phyloP scores from a whole-genome alignment of 1,140 invertebrate species.

The Glossosoma conforme region DNA sequence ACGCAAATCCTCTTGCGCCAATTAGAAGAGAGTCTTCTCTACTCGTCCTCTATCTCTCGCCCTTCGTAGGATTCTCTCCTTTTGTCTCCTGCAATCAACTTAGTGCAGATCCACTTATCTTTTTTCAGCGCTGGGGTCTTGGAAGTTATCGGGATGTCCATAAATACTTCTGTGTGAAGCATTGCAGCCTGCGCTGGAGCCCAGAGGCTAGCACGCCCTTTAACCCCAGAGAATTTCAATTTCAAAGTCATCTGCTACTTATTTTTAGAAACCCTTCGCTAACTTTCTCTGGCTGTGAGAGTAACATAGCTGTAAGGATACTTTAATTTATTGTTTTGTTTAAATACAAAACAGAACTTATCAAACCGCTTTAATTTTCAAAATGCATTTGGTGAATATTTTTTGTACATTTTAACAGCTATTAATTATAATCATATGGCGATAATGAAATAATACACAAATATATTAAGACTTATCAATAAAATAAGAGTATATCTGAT shows the following conservation, averaged over 20 bases:
- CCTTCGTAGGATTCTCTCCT: not conserved
- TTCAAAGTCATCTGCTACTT: not conserved
- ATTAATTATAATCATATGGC: no score
- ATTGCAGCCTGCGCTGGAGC: not conserved
- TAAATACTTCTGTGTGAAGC: slow-evolving; percentile 5
- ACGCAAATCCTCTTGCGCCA: slow-evolving; percentile 3
- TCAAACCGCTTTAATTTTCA: no score
- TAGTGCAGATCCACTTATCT: slow-evolving; percentile 16
- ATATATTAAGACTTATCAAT: no score
- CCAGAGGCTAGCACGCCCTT: not conserved
- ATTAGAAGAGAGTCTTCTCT: slow-evolving; percentile 3
- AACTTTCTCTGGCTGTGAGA: not conserved
- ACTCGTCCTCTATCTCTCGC: not conserved
- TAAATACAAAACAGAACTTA: not conserved
- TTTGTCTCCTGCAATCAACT: slow-evolving; percentile 1
- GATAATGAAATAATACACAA: no score
- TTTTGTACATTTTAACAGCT: no score
- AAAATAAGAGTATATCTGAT: no score
- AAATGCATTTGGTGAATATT: no score
- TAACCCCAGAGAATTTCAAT: not conserved
- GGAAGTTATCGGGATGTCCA: slow-evolving; percentile 10
- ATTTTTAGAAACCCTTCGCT: not conserved
- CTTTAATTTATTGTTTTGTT: no score
- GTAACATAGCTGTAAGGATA: not conserved
- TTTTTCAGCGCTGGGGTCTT: slow-evolving; percentile 4